Evolutionary conservation across 2,113 vertebrate genomes (phyloP), one percentile per base, ranked within the genome.

Genomic region (Sitta europaea): DNA sequence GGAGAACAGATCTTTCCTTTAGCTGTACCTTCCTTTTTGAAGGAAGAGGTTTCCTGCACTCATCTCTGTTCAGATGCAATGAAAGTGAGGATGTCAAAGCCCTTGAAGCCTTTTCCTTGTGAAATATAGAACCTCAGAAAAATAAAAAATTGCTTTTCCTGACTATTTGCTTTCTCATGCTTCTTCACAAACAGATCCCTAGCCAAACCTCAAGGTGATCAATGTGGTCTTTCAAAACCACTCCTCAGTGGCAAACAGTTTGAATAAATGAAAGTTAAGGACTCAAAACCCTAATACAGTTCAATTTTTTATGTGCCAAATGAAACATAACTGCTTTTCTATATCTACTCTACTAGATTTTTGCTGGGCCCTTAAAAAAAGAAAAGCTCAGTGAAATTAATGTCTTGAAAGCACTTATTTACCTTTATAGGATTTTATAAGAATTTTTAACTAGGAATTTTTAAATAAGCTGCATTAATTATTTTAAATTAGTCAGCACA

Each of bases 211-310:
- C 66, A 66, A 50, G 55, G 82, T 92, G 77, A 96, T 92, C 85
- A 90, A 93, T 89, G 70, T 15, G 16, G 45, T 58, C 82, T 89
- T 88, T 88, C 43, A 82, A 74, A 79, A 82, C 48, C 72, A 78
- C 86, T 94, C 48, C 91, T 89, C 88, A 92, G 15, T 55, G 42
- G 59, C 40, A 96, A 67, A 66, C 50, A 91, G 83, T 63, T 85
- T 92, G 75, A 81, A 94, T 91, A 94, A 92, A 90, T 91, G 73
- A 80, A 93, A 92, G 63, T 80, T 82, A 82, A 94, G 67, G 57
- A 84, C 25, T 75, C 31, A n/a, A 66, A 75, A 86, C 89, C 51
- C 18, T 35, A 54, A 76, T 66, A 27, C 5, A 5, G 63, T 94
- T 92, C 58, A 50, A 45, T 70, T 81, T 94, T 92, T 85, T 48